Percentiles rank a stretch among this genome's conserved stretches.
phyloP scores from a whole-genome alignment of 2,797 vertebrate genomes.

The Glyptemys insculpta region DNA sequence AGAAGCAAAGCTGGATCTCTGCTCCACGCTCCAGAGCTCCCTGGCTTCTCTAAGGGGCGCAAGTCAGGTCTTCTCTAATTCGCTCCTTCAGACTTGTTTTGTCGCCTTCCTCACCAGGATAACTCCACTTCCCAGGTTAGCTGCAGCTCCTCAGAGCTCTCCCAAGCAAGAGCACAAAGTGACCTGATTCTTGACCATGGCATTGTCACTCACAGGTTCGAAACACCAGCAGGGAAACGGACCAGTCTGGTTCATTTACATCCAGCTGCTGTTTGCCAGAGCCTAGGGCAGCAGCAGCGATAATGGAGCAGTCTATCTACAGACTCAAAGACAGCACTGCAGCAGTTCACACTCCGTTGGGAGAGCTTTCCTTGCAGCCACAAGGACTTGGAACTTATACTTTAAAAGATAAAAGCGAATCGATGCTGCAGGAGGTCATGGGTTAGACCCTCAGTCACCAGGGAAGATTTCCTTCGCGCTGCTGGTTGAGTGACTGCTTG shows the following conservation, averaged over 20 bases:
- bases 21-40: background rate
- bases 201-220: accelerated
- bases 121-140: background rate
- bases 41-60: background rate
- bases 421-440: background rate
- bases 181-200: background rate
- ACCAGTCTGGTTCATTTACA: background rate
- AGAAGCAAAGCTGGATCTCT: background rate
- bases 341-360: background rate
- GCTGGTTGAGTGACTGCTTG: background rate
- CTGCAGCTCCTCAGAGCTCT: background rate
- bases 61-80: background rate
- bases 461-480: background rate
- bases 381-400: background rate
- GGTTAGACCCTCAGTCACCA: background rate
- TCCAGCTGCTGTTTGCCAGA: background rate
- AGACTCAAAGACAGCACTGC: background rate
- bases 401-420: background rate
- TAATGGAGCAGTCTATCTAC: background rate
- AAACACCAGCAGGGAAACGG: background rate
- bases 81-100: background rate
- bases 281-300: background rate
- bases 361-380: background rate
- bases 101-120: background rate
- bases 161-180: background rate